phyloP scores from a whole-genome alignment of 2,888 invertebrate genomes.

The Rhagonycha fulva region DNA sequence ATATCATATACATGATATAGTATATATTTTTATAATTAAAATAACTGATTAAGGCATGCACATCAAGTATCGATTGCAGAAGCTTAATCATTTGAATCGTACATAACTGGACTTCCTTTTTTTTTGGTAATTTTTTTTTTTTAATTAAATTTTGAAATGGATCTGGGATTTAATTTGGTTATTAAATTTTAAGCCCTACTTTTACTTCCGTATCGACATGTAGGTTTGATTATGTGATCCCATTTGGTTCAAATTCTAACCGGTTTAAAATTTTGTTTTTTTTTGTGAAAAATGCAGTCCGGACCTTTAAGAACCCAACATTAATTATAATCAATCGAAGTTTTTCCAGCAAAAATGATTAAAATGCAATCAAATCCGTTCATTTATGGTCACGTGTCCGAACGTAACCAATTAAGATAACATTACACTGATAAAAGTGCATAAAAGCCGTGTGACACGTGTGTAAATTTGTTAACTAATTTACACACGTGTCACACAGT shows the following conservation, averaged over 20 bases:
- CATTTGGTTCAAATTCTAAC: background rate
- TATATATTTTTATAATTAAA: background rate
- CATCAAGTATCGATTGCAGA: background rate
- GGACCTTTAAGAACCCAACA: background rate
- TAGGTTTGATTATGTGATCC: background rate
- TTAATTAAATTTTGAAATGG: background rate
- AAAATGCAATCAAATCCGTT: too few relatives aligned
- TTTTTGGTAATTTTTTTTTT: background rate
- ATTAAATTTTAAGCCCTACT: background rate
- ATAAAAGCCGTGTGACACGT: too few relatives aligned
- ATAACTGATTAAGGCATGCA: background rate
- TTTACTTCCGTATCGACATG: background rate
- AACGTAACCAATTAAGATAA: too few relatives aligned
- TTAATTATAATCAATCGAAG: background rate
- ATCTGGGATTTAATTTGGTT: background rate
- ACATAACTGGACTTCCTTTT: background rate
- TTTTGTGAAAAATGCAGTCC: too few relatives aligned
- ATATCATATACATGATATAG: conserved; percentile 8
- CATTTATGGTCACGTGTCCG: too few relatives aligned
- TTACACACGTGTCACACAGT: too few relatives aligned
- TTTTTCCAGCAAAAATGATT: too few relatives aligned
- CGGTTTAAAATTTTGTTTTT: background rate
- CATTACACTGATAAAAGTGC: too few relatives aligned
- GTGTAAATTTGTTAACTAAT: too few relatives aligned
- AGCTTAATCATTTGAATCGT: background rate